Evolutionary conservation across 2,797 vertebrate genomes (phyloP).

Genomic region (Betta splendens): DNA sequence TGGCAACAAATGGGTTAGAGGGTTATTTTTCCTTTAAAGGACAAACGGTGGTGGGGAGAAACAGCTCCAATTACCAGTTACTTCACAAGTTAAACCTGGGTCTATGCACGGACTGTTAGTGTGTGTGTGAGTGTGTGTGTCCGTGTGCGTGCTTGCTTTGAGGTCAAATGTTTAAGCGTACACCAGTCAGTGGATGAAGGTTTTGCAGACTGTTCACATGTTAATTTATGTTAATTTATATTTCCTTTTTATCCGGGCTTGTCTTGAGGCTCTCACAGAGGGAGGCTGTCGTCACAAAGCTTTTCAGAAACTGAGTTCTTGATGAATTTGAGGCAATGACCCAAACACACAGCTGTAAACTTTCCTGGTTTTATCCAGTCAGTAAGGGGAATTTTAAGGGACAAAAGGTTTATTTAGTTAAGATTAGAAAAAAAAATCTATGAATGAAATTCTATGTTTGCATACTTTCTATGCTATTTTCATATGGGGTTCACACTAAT

Average conservation of each 20-base stretch:
- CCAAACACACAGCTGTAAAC: slow-evolving; percentile 56
- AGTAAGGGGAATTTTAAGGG: slow-evolving; percentile 72
- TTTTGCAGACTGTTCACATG: slow-evolving; percentile 70
- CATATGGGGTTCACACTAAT: slow-evolving; percentile 84
- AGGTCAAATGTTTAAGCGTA: slow-evolving; percentile 56
- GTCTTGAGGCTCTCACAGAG: slow-evolving; percentile 45
- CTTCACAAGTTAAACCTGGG: slow-evolving; percentile 58
- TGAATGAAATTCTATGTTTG: slow-evolving; percentile 77
- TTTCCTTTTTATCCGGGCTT: slow-evolving; percentile 60
- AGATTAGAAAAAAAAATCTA: slow-evolving; percentile 72
- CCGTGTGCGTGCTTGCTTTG: slow-evolving; percentile 35
- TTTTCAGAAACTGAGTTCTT: slow-evolving; percentile 27
- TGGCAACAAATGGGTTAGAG: slow-evolving; percentile 68
- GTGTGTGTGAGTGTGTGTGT: slow-evolving; percentile 18
- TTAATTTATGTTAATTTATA: slow-evolving; percentile 75
- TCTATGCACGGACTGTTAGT: slow-evolving; percentile 71
- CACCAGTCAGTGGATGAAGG: slow-evolving; percentile 37
- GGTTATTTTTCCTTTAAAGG: slow-evolving; percentile 62
- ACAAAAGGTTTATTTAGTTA: slow-evolving; percentile 78
- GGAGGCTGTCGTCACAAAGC: slow-evolving; percentile 32
- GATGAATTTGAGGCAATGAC: slow-evolving; percentile 58
- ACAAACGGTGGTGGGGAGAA: slow-evolving; percentile 54
- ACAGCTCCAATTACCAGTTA: slow-evolving; percentile 63
- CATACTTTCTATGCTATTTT: slow-evolving; percentile 87
- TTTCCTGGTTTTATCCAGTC: slow-evolving; percentile 63